A percentile compares a stretch with the other conserved stretches of the same genome.
phyloP scores from a whole-genome alignment of 2,113 vertebrate species.

The Protomyctophum bolini region DNA sequence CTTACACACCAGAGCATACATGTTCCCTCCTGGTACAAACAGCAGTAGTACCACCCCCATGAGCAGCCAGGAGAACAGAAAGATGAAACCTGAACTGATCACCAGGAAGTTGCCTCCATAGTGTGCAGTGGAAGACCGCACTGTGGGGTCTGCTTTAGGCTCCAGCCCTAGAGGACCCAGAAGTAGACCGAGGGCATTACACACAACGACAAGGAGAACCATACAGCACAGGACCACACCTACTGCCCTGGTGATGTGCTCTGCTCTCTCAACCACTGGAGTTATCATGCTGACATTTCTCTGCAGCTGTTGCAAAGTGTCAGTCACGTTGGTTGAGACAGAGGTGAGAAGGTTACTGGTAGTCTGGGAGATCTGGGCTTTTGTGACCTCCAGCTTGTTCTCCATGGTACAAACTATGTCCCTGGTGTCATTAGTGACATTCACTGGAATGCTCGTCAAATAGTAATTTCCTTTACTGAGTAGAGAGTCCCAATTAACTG shows the following conservation, averaged over 20 bases:
- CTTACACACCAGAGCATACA: constrained; percentile 78
- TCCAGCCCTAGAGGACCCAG: constrained; percentile 80
- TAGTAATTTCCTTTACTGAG: too few relatives aligned
- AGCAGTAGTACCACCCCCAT: constrained; percentile 83
- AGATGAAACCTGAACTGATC: constrained; percentile 85
- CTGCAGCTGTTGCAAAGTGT: too few relatives aligned
- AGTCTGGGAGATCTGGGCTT: too few relatives aligned
- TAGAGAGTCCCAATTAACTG: too few relatives aligned
- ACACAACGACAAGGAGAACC: constrained; percentile 83
- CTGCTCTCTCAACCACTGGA: too few relatives aligned
- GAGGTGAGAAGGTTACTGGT: too few relatives aligned
- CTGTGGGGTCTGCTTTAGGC: constrained; percentile 60
- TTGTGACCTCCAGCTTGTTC: too few relatives aligned
- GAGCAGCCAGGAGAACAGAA: constrained; percentile 89
- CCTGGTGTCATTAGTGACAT: too few relatives aligned
- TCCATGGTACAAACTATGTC: too few relatives aligned
- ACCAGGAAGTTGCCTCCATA: constrained; percentile 83
- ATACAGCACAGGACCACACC: constrained; percentile 73
- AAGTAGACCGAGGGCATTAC: constrained; percentile 79
- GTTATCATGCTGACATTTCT: too few relatives aligned
- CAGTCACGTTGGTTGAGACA: too few relatives aligned
- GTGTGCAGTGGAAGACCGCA: constrained; percentile 76
- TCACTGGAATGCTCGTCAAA: too few relatives aligned
- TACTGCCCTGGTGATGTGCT: constrained; percentile 56
- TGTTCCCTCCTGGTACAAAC: constrained; percentile 82